These are phyloP conservation scores for Vimba vimba DNA, from an alignment of 2,113 vertebrate genomes.

Conservation along the genomic window DNA sequence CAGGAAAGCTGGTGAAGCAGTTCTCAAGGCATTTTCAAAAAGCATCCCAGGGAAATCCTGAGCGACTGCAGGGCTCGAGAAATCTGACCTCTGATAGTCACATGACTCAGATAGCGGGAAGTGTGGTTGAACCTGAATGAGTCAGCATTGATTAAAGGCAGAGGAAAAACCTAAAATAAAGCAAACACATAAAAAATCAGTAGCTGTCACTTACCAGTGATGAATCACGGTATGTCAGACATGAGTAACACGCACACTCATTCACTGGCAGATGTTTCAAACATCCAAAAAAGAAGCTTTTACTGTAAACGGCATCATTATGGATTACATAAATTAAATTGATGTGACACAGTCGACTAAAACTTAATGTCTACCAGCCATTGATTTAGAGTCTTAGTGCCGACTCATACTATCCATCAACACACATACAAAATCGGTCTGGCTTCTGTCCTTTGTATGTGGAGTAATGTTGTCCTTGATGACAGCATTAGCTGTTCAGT, in stretches of 20 bases:
- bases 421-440: constrained; percentile 4
- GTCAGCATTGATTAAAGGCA: constrained; percentile 10
- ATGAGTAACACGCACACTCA: constrained; percentile 62
- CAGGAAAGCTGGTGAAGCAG: constrained; percentile 35
- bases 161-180: constrained; percentile 22
- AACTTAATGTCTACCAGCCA: constrained; percentile 18
- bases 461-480: constrained; percentile 10
- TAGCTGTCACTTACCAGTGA: constrained; percentile 42
- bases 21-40: constrained; percentile 44
- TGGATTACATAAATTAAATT: constrained; percentile 27
- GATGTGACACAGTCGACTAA: neutral
- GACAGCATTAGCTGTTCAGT: neutral
- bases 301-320: constrained; percentile 66
- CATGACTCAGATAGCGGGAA: constrained; percentile 49
- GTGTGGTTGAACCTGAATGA: constrained; percentile 11
- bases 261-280: constrained; percentile 61
- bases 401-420: constrained; percentile 24
- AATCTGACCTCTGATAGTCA: constrained; percentile 60
- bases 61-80: constrained; percentile 52
- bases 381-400: neutral
- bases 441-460: neutral
- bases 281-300: constrained; percentile 56
- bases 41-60: constrained; percentile 66
- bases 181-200: neutral
- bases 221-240: constrained; percentile 68